Evolutionary conservation across 2,113 vertebrate species (phyloP), one percentile per base, ranked within the genome.

Genomic region (Chaetodon auriga): DNA sequence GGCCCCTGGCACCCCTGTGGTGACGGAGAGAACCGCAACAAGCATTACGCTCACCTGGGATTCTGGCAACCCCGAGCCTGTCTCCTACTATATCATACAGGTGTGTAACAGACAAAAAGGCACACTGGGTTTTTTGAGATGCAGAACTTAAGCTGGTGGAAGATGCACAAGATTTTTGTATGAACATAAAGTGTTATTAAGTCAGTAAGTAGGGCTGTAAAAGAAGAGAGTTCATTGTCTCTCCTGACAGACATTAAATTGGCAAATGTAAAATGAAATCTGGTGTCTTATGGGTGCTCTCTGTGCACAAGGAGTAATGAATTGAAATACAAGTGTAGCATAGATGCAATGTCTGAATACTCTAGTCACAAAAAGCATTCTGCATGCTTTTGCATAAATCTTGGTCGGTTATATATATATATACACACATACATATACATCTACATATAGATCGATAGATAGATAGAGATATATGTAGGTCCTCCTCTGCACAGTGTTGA

Each of bases 1-100:
- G 92, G 95, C 98, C 91, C 97, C 98, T 72, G 97, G 98, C 73
- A 96, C 87, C 68, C 97, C 98, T 21, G 93, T 99, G 55, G 96
- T 99, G 83, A 99, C 98, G 0, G 98, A 99, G 92, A 97, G 97
- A 88, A 99, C 98, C 73, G 98, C 98, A 48, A 99, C 98, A 53
- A 99, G 98, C 90, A 99, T 99, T 81, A 99, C 98, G 0, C 90
- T 99, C 90, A 99, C 98, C 10, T 99, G 98, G 98, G 98, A 99
- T 93, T 99, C 98, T 62, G 98, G 98, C 79, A 99, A 99, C 91
- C 97, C 98, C 6, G 98, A 99, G 82, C 97, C 98, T 0, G 97
- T 99, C 87, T 98, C 98, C 82, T 99, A 99, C 86, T 99, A 99
- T 78, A 95, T 99, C 91, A 99, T 95, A 69, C 94, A 94, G 92